Percentiles rank a stretch among this genome's conserved stretches.
These are phyloP conservation scores for Teleogryllus oceanicus DNA, from an alignment of 2,888 invertebrate species.

Conservation along the genomic window DNA sequence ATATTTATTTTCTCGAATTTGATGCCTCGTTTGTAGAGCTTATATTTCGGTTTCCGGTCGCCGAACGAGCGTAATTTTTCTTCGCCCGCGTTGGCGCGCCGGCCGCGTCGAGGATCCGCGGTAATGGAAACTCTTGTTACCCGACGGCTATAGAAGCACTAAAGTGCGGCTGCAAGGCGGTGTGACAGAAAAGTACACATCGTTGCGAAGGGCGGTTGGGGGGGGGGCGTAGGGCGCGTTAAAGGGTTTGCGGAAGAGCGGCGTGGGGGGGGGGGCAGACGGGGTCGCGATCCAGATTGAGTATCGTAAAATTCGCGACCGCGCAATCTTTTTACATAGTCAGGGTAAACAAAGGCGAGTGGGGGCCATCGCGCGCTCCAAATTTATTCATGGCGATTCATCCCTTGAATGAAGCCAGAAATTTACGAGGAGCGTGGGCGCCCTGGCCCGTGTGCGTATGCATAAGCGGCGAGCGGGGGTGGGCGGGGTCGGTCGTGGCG, in stretches of 20 bases:
- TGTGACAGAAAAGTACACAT: too few species aligned
- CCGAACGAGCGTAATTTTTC: too few species aligned
- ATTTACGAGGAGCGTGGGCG: background rate
- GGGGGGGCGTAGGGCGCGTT: too few species aligned
- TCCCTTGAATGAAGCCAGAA: conserved; percentile 1
- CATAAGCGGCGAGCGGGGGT: background rate
- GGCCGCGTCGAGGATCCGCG: too few species aligned
- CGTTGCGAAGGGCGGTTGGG: too few species aligned
- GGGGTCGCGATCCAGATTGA: background rate
- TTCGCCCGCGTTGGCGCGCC: too few species aligned
- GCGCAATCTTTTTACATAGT: conserved; percentile 4
- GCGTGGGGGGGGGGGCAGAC: background rate
- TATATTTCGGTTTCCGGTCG: background rate
- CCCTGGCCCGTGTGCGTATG: background rate
- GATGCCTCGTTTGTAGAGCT: background rate
- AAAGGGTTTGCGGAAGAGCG: too few species aligned
- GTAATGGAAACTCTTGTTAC: too few species aligned
- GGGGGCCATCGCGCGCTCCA: background rate
- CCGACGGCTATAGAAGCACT: too few species aligned
- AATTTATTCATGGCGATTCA: conserved; percentile 18
- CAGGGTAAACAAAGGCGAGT: background rate
- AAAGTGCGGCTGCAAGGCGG: too few species aligned
- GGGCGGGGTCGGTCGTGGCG: background rate
- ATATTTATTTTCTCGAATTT: background rate
- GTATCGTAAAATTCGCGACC: background rate